Conservation (phyloP, 2,888 invertebrate species). For the Patella depressa region DNA sequence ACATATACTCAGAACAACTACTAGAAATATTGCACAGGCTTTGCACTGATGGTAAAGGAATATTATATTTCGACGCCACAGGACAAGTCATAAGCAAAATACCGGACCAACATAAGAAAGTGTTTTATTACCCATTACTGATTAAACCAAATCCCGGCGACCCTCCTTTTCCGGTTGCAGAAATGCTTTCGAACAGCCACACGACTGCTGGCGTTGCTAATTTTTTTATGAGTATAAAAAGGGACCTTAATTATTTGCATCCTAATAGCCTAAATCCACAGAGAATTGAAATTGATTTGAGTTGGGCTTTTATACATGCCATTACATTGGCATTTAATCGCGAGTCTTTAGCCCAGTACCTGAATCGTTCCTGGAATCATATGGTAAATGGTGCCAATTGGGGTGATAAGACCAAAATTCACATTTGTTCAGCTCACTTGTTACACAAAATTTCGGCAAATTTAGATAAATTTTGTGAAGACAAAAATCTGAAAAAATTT, state of each 20-base stretch:
- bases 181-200: background rate
- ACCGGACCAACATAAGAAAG: background rate
- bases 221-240: background rate
- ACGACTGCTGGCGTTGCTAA: background rate
- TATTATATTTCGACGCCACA: background rate
- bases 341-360: background rate
- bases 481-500: background rate
- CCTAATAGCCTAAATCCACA: background rate
- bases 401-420: background rate
- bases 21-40: background rate
- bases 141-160: background rate
- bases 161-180: background rate
- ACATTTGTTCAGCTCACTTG: background rate
- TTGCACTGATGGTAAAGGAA: background rate
- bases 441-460: background rate
- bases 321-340: background rate
- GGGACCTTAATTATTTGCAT: background rate
- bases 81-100: background rate
- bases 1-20: constrained; percentile 2
- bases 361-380: background rate
- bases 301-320: background rate
- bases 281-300: background rate
- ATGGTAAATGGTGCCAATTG: background rate
- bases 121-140: background rate
- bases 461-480: background rate